phyloP scores from a whole-genome alignment of 2,797 vertebrate genomes.

The Pipistrellus kuhlii region DNA sequence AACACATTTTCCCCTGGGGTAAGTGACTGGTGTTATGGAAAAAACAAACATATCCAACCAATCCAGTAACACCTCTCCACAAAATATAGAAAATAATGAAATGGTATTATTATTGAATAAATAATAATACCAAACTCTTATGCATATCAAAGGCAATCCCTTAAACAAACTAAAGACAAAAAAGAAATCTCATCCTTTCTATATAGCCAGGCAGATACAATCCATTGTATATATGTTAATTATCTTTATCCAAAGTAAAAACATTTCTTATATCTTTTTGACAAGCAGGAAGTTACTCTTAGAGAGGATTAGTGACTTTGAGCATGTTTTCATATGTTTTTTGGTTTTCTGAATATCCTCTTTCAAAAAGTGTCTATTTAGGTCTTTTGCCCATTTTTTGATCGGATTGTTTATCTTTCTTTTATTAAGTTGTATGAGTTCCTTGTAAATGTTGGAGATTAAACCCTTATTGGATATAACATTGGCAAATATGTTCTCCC shows the following conservation, averaged over 20 bases:
- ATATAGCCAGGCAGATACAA: neutral
- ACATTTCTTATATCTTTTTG: constrained; percentile 28
- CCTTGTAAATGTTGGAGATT: too few species aligned
- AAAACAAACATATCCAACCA: neutral
- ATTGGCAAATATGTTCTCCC: too few species aligned
- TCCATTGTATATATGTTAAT: neutral
- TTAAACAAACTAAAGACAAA: constrained; percentile 29
- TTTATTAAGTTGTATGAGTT: too few species aligned
- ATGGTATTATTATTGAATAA: constrained; percentile 15
- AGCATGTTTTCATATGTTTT: too few species aligned
- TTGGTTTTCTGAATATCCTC: too few species aligned
- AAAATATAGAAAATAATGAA: constrained; percentile 41
- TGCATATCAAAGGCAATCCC: neutral
- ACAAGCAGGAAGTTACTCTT: constrained; percentile 17
- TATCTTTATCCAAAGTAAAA: constrained; percentile 31
- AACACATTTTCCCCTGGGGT: neutral
- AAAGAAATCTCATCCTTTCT: constrained; percentile 20
- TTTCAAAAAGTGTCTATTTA: too few species aligned
- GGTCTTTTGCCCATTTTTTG: too few species aligned
- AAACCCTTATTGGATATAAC: too few species aligned
- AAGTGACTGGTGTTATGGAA: neutral
- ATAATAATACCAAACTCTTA: constrained; percentile 5
- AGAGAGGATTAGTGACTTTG: neutral
- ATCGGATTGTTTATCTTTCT: too few species aligned
- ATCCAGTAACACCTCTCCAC: neutral